Percentiles rank a stretch among this genome's conserved stretches.
phyloP scores from a whole-genome alignment of 2,113 vertebrate genomes.

The Pogona vitticeps region DNA sequence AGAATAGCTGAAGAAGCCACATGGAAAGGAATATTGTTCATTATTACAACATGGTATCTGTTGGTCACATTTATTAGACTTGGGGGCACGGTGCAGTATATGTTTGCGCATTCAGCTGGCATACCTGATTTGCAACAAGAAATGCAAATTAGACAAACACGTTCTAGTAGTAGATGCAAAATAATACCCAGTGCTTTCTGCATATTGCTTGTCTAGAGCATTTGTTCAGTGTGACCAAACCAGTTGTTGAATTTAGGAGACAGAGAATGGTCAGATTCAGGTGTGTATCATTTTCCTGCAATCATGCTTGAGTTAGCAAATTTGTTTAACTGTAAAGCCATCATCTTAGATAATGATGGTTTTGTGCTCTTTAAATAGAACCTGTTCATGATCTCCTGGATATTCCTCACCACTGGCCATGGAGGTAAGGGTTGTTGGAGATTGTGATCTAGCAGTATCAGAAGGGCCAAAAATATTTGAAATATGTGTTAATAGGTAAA shows the following conservation, averaged over 20 bases:
- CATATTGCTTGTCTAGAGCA: accelerated
- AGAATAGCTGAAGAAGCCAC: not conserved
- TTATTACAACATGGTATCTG: not conserved
- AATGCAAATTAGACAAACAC: not conserved
- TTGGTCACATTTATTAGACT: not conserved
- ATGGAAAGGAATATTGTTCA: not conserved
- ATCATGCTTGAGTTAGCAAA: not conserved
- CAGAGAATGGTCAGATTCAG: not conserved
- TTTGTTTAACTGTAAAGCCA: not conserved
- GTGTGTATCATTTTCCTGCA: not conserved
- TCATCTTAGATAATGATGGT: not conserved
- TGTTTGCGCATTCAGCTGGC: not conserved
- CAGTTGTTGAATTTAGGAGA: not conserved
- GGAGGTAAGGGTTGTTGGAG: no score
- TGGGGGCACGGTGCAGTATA: not conserved
- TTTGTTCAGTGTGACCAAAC: not conserved
- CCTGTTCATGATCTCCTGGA: not conserved
- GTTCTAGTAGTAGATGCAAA: not conserved
- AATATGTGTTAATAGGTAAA: no score
- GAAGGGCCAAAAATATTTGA: no score
- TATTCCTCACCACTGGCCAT: no score
- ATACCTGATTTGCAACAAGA: slow-evolving; percentile 20
- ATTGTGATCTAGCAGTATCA: no score
- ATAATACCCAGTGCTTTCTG: not conserved
- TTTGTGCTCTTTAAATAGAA: not conserved